Evolutionary conservation across 1,140 invertebrate species (phyloP).

Genomic region (Bathynomus jamesi): DNA sequence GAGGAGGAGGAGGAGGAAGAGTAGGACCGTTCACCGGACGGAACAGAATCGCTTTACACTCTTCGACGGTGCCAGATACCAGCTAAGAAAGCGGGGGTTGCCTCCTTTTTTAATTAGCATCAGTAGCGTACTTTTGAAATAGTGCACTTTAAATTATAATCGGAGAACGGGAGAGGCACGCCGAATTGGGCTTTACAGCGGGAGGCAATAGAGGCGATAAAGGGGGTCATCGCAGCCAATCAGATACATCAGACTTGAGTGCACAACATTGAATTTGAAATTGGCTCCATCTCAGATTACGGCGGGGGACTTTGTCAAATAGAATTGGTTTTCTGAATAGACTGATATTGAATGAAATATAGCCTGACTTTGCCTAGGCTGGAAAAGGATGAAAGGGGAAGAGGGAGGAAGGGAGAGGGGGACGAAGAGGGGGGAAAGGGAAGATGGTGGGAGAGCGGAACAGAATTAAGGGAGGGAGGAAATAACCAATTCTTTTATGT

Average conservation of each 20-base stretch:
- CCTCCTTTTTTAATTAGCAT: background rate
- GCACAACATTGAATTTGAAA: background rate
- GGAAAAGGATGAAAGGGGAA: too few species aligned
- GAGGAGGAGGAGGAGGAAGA: background rate
- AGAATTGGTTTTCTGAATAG: background rate
- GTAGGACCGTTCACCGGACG: background rate
- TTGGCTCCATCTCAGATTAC: constrained; percentile 1
- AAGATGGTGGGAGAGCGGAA: too few species aligned
- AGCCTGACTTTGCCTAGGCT: too few species aligned
- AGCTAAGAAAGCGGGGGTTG: background rate
- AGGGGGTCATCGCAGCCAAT: background rate
- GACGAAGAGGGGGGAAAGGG: too few species aligned
- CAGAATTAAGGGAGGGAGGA: too few species aligned
- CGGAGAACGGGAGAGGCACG: background rate
- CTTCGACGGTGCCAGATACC: background rate
- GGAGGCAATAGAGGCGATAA: background rate
- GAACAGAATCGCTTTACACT: background rate
- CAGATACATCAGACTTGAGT: background rate
- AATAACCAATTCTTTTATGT: too few species aligned
- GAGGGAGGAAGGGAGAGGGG: too few species aligned
- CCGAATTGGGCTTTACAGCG: background rate
- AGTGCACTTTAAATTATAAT: background rate
- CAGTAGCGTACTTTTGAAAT: background rate
- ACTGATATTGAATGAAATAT: background rate
- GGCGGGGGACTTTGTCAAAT: background rate